Conservation (phyloP, 2,797 vertebrate species). For the Poecilia velifera region DNA sequence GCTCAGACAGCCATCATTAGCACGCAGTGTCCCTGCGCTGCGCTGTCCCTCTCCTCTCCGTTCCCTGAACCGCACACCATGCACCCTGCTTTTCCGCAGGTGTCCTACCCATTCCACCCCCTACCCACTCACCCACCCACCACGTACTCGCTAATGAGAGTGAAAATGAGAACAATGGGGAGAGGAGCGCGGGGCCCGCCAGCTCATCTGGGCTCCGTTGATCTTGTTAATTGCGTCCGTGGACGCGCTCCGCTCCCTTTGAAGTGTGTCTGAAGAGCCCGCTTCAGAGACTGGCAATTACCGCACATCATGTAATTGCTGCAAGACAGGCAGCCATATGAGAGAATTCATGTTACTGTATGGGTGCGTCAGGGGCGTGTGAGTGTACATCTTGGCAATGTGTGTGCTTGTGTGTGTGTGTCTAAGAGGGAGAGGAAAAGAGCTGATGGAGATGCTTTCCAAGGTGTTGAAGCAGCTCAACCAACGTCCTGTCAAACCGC, state of each 20-base stretch:
- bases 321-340: slow-evolving; percentile 83
- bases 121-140: slow-evolving; percentile 50
- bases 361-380: slow-evolving; percentile 52
- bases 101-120: slow-evolving; percentile 59
- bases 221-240: slow-evolving; percentile 84
- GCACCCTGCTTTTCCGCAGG: slow-evolving; percentile 69
- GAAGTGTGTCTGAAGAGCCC: slow-evolving; percentile 84
- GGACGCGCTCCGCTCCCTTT: slow-evolving; percentile 83
- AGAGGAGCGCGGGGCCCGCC: slow-evolving; percentile 71
- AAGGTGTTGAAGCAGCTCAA: slow-evolving; percentile 57
- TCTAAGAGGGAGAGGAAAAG: slow-evolving; percentile 14
- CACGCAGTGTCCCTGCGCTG: slow-evolving; percentile 59
- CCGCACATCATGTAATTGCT: slow-evolving; percentile 83
- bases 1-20: slow-evolving; percentile 77
- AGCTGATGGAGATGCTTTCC: slow-evolving; percentile 52
- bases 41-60: slow-evolving; percentile 44
- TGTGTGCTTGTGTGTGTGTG: slow-evolving; percentile 27
- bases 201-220: slow-evolving; percentile 81
- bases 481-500: slow-evolving; percentile 64
- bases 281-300: slow-evolving; percentile 87
- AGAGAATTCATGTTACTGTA: slow-evolving; percentile 75
- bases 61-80: slow-evolving; percentile 31
- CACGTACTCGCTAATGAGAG: slow-evolving; percentile 72
- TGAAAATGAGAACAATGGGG: slow-evolving; percentile 82
- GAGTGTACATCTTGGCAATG: slow-evolving; percentile 25